A percentile compares a stretch with the other conserved stretches of the same genome.
phyloP scores from a whole-genome alignment of 1,140 invertebrate genomes.

The Potamilus streckersoni region DNA sequence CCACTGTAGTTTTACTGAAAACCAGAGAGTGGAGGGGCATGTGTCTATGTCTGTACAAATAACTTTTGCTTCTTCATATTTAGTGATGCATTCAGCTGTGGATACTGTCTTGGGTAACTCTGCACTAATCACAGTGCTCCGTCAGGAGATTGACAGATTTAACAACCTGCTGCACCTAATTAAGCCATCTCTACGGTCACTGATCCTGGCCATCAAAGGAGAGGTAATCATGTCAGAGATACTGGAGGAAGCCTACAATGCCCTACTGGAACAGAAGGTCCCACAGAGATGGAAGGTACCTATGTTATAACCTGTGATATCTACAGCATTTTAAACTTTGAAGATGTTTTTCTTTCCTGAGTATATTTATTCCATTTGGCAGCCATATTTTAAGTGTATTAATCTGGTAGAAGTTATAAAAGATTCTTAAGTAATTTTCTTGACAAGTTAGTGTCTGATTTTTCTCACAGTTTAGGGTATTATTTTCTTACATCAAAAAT shows the following conservation, averaged over 20 bases:
- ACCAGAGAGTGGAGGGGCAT: neutral
- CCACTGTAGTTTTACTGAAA: neutral
- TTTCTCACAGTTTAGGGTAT: too few relatives aligned
- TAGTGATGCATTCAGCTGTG: conserved; percentile 50
- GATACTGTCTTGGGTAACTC: conserved; percentile 54
- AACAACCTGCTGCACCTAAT: conserved; percentile 80
- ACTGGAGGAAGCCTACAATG: conserved; percentile 82
- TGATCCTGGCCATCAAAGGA: conserved; percentile 84
- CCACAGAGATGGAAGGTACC: conserved; percentile 62
- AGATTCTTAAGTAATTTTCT: neutral
- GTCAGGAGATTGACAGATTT: conserved; percentile 88
- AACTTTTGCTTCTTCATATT: conserved; percentile 15
- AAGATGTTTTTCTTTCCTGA: neutral
- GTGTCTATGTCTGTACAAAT: neutral
- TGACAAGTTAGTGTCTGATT: too few relatives aligned
- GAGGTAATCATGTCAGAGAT: conserved; percentile 88
- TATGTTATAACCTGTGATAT: too few relatives aligned
- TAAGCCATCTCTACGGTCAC: conserved; percentile 77
- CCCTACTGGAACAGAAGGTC: conserved; percentile 81
- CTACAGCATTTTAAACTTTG: neutral
- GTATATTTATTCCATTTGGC: too few relatives aligned
- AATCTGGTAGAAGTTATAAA: neutral
- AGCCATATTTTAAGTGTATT: neutral
- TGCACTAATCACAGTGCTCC: conserved; percentile 79
- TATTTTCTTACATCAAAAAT: too few relatives aligned